phyloP scores from a whole-genome alignment of 2,888 invertebrate species.

The Drosophila algonquin region DNA sequence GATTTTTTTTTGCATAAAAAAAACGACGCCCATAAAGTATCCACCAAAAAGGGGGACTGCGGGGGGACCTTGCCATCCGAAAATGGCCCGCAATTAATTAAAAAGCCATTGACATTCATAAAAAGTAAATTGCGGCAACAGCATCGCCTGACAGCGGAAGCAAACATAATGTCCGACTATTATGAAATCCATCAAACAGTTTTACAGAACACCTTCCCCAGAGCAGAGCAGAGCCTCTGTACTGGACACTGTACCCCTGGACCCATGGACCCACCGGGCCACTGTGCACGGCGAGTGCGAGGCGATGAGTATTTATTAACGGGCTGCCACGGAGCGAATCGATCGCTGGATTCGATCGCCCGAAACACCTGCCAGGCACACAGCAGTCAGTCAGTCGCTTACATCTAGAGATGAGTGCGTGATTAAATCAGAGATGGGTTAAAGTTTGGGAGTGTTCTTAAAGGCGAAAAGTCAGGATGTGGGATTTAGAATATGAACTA shows the following conservation, averaged over 20 bases:
- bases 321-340: slow-evolving; percentile 46
- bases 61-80: slow-evolving; percentile 12
- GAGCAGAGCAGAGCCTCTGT: not conserved
- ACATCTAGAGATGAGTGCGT: slow-evolving; percentile 23
- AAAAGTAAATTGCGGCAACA: slow-evolving; percentile 76
- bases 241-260: not conserved
- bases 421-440: not conserved
- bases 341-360: slow-evolving; percentile 45
- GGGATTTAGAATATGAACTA: too few species aligned
- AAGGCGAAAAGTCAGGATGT: too few species aligned
- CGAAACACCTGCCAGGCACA: slow-evolving; percentile 67
- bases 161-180: slow-evolving; percentile 64
- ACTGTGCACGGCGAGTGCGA: slow-evolving; percentile 24
- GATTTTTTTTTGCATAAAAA: slow-evolving; percentile 38
- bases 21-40: slow-evolving; percentile 30
- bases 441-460: too few species aligned
- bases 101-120: slow-evolving; percentile 78
- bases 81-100: slow-evolving; percentile 74
- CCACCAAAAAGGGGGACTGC: slow-evolving; percentile 1
- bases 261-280: not conserved
- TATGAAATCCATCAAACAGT: slow-evolving; percentile 68
- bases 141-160: slow-evolving; percentile 36
- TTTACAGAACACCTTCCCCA: slow-evolving; percentile 62
- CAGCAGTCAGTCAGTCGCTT: not conserved
- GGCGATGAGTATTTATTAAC: slow-evolving; percentile 69